These are phyloP conservation scores for Spermophilus dauricus DNA, from an alignment of 2,113 vertebrate genomes.

Conservation along the genomic window DNA sequence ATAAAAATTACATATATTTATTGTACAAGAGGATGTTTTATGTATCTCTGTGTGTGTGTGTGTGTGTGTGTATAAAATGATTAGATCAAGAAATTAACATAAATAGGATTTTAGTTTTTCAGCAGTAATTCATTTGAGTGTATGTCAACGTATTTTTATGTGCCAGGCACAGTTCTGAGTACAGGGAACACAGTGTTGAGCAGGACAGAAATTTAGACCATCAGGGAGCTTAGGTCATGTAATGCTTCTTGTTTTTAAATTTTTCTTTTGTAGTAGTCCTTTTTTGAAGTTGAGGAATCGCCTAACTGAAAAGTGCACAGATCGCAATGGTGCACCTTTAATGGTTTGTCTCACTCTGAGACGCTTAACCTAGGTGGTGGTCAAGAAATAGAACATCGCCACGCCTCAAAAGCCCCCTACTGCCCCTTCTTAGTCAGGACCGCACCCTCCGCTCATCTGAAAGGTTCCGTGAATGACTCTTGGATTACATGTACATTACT, in stretches of 20 bases:
- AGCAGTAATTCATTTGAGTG: neutral
- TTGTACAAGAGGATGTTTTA: neutral
- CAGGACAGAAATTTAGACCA: neutral
- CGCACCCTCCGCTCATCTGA: neutral
- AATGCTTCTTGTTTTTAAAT: neutral
- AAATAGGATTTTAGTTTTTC: neutral
- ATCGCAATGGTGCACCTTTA: neutral
- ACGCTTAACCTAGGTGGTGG: neutral
- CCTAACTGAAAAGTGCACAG: neutral
- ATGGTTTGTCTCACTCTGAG: conserved; percentile 2
- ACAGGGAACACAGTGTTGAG: neutral
- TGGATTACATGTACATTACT: neutral
- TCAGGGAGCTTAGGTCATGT: neutral
- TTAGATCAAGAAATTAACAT: neutral
- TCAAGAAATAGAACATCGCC: neutral
- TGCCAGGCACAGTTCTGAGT: neutral
- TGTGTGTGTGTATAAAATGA: neutral
- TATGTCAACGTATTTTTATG: neutral
- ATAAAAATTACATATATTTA: neutral
- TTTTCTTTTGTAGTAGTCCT: neutral
- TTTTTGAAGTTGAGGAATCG: neutral
- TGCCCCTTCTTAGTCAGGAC: neutral
- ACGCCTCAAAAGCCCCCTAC: neutral
- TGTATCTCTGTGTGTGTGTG: neutral
- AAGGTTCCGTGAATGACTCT: neutral